Percentiles rank a stretch among this genome's conserved stretches.
phyloP scores from a whole-genome alignment of 2,888 invertebrate genomes.

The Pasiphila rectangulata region DNA sequence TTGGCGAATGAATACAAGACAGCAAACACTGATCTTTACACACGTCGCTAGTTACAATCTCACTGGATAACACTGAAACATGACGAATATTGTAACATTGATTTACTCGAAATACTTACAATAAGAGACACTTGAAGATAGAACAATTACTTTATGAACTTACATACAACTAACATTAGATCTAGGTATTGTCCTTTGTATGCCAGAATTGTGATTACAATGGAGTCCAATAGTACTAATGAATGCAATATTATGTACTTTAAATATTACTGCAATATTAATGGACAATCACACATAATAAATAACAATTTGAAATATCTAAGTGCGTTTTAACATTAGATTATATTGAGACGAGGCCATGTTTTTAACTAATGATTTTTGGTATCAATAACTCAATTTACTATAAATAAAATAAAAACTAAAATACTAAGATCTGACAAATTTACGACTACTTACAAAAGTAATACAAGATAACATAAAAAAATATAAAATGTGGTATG shows the following conservation, averaged over 20 bases:
- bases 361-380: conserved; percentile 57
- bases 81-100: conserved; percentile 56
- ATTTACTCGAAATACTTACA: conserved; percentile 75
- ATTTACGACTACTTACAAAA: conserved; percentile 34
- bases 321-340: conserved; percentile 49
- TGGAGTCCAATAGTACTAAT: conserved; percentile 60
- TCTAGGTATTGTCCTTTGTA: conserved; percentile 82
- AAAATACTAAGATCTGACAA: conserved; percentile 33
- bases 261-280: conserved; percentile 64
- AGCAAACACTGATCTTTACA: conserved; percentile 24
- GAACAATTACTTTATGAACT: conserved; percentile 77
- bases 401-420: conserved; percentile 43
- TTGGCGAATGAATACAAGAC: conserved; percentile 32
- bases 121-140: conserved; percentile 78
- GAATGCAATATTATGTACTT: conserved; percentile 44
- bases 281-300: conserved; percentile 39
- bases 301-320: conserved; percentile 52
- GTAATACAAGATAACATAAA: conserved; percentile 28
- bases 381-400: conserved; percentile 57
- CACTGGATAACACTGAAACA: conserved; percentile 57
- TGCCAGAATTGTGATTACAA: conserved; percentile 72
- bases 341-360: conserved; percentile 60
- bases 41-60: conserved; percentile 26
- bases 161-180: conserved; percentile 79
- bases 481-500: conserved; percentile 34